phyloP scores from a whole-genome alignment of 2,888 invertebrate species.

The Callyntrura sp. region DNA sequence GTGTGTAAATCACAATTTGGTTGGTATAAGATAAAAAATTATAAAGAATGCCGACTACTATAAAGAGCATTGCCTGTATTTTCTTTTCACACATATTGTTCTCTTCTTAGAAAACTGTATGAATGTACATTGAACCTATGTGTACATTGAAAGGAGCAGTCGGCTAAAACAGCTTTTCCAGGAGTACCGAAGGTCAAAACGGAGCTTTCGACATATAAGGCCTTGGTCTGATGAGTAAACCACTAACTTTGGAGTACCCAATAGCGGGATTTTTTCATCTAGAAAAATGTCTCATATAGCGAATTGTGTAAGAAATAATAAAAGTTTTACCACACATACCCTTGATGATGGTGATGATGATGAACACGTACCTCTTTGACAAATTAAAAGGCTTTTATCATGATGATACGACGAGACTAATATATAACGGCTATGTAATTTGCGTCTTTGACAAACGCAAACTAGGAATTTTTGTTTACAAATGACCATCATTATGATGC shows the following conservation, averaged over 20 bases:
- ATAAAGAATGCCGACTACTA: not conserved
- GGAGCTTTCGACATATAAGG: not conserved
- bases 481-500: not conserved
- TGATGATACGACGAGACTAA: too few relatives aligned
- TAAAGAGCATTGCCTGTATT: not conserved
- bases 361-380: not conserved
- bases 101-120: not conserved
- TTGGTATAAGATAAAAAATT: not conserved
- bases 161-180: not conserved
- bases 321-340: not conserved
- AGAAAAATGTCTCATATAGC: not conserved
- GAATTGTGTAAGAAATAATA: not conserved
- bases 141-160: not conserved
- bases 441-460: not conserved
- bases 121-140: too few relatives aligned
- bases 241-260: not conserved
- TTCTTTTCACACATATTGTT: not conserved
- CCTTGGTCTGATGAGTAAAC: not conserved
- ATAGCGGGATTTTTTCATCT: not conserved
- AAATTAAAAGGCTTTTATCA: not conserved
- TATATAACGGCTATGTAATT: not conserved
- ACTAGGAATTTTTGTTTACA: not conserved
- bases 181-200: conserved; percentile 14
- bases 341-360: not conserved
- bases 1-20: conserved; percentile 1